phyloP scores from a whole-genome alignment of 2,797 vertebrate genomes.

The Paramormyrops hopkinsi region DNA sequence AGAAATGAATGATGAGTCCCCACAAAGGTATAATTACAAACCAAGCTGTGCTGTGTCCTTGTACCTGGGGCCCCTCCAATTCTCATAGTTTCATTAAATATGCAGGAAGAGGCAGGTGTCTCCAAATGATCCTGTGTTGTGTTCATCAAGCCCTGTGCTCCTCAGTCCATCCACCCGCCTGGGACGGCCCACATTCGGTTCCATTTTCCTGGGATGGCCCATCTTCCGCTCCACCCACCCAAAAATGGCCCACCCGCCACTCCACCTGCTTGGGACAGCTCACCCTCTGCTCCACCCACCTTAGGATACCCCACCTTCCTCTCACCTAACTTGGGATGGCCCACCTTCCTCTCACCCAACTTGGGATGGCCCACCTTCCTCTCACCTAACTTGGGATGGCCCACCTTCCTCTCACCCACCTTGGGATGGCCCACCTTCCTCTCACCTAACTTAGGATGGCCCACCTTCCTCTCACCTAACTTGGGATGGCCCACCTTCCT shows the following conservation, averaged over 20 bases:
- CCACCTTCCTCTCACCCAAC: neutral
- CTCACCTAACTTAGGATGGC: neutral
- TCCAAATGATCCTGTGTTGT: neutral
- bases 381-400: neutral
- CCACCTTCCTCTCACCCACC: neutral
- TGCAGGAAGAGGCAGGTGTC: neutral
- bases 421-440: neutral
- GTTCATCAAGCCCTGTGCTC: neutral
- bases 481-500: no score
- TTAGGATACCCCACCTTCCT: neutral
- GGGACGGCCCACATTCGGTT: no score
- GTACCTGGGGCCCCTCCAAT: neutral
- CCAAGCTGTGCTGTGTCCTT: neutral
- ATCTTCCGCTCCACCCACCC: neutral
- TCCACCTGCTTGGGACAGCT: neutral
- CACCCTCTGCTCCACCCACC: neutral
- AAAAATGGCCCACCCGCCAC: neutral
- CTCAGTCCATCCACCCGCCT: neutral
- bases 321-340: neutral
- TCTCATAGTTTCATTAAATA: neutral
- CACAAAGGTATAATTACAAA: neutral
- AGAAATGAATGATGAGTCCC: no score
- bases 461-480: neutral
- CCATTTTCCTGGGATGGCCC: neutral
- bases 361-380: no score